phyloP scores from a whole-genome alignment of 2,113 vertebrate species.

The Carlito syrichta region DNA sequence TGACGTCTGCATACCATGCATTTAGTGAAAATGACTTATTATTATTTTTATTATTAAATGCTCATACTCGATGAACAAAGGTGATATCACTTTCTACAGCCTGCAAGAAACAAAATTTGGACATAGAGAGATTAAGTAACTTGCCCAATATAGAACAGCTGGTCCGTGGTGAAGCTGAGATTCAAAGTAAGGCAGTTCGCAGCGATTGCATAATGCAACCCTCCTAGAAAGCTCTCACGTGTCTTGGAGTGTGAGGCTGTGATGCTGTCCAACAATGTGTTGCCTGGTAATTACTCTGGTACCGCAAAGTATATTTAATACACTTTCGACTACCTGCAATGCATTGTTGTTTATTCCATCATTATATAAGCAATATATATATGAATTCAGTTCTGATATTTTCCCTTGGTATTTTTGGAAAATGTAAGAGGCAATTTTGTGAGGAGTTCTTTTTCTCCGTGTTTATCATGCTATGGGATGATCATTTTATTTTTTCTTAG shows the following conservation, averaged over 20 bases:
- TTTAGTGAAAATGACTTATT: neutral
- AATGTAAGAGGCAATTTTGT: neutral
- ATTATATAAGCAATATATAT: neutral
- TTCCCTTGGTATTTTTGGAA: neutral
- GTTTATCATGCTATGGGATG: neutral
- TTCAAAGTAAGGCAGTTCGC: neutral
- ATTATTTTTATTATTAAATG: neutral
- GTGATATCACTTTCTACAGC: neutral
- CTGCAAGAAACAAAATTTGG: neutral
- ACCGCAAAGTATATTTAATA: neutral
- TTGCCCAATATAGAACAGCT: neutral
- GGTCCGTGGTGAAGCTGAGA: neutral
- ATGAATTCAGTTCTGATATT: neutral
- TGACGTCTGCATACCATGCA: neutral
- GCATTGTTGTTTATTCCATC: neutral
- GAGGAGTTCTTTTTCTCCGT: neutral
- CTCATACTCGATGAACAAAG: neutral
- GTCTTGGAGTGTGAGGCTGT: neutral
- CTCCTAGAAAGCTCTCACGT: neutral
- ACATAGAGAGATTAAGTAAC: neutral
- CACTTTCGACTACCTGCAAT: neutral
- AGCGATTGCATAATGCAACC: neutral
- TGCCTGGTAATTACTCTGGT: neutral
- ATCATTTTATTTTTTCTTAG: neutral
- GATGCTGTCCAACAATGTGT: neutral